These are phyloP conservation scores for Podabrus alpinus DNA, from an alignment of 2,888 invertebrate species.

Conservation along the genomic window DNA sequence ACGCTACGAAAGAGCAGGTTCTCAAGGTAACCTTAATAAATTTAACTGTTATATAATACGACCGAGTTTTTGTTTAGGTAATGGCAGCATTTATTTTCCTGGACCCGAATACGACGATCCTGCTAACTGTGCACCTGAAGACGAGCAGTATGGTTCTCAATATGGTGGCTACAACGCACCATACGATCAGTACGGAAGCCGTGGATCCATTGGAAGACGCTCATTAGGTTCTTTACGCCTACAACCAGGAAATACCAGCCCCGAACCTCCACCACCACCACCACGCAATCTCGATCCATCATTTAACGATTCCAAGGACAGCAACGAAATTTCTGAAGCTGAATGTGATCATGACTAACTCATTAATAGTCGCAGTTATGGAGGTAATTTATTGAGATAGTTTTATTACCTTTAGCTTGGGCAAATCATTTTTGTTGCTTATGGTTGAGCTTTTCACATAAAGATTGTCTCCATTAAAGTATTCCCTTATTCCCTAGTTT, in stretches of 20 bases:
- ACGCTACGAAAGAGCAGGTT: slow-evolving; percentile 54
- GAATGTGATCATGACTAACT: slow-evolving; percentile 86
- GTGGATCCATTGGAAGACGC: slow-evolving; percentile 73
- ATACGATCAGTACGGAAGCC: slow-evolving; percentile 87
- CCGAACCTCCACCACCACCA: slow-evolving; percentile 72
- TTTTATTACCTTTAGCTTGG: not conserved
- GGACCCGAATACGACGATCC: slow-evolving; percentile 93
- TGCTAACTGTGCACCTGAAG: slow-evolving; percentile 88
- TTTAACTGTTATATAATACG: not conserved
- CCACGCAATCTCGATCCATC: slow-evolving; percentile 82
- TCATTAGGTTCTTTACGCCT: slow-evolving; percentile 61
- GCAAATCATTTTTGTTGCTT: slow-evolving; percentile 14
- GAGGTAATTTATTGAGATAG: slow-evolving; percentile 65
- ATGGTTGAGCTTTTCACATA: slow-evolving; percentile 16
- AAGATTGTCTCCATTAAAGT: slow-evolving; percentile 1
- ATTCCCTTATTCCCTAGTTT: not conserved
- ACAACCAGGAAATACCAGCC: slow-evolving; percentile 63
- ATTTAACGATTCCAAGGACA: slow-evolving; percentile 92
- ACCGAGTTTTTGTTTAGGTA: slow-evolving; percentile 57
- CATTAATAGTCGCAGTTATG: slow-evolving; percentile 79
- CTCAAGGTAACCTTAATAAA: slow-evolving; percentile 47
- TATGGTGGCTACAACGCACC: slow-evolving; percentile 81
- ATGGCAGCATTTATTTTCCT: slow-evolving; percentile 80
- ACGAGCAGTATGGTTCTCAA: slow-evolving; percentile 89
- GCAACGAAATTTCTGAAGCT: slow-evolving; percentile 92